Evolutionary conservation across 2,888 invertebrate species (phyloP).

Genomic region (Harmothoe impar): DNA sequence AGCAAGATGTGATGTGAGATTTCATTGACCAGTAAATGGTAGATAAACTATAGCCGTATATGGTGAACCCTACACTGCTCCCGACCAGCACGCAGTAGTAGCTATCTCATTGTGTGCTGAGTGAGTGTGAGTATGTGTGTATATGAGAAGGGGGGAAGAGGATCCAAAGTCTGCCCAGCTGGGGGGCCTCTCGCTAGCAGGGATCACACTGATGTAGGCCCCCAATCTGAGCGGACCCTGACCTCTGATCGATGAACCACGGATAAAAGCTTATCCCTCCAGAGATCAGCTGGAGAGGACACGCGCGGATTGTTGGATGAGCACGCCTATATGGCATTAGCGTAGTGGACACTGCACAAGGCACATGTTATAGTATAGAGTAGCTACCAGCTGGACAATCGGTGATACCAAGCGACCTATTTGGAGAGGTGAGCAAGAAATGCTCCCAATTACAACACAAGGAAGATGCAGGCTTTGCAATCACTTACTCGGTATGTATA

Average conservation of each 20-base stretch:
- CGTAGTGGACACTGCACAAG: not conserved
- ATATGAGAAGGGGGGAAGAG: not conserved
- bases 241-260: not conserved
- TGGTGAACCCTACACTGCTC: too few species aligned
- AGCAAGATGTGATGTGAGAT: too few species aligned
- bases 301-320: not conserved
- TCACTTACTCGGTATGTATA: slow-evolving; percentile 53
- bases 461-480: slow-evolving; percentile 48
- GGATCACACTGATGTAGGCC: not conserved
- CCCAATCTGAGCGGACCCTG: not conserved
- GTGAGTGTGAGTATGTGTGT: too few species aligned
- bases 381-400: not conserved
- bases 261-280: slow-evolving; percentile 6
- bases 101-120: too few species aligned
- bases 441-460: not conserved
- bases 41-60: too few species aligned
- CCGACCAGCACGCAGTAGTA: too few species aligned
- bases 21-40: too few species aligned
- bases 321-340: not conserved
- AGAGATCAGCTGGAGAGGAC: not conserved
- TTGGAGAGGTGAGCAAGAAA: not conserved
- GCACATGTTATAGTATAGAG: not conserved
- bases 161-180: not conserved
- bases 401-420: not conserved
- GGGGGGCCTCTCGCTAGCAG: not conserved